These are phyloP conservation scores for Digitonthophagus gazella DNA, from an alignment of 2,888 invertebrate species.

Conservation along the genomic window DNA sequence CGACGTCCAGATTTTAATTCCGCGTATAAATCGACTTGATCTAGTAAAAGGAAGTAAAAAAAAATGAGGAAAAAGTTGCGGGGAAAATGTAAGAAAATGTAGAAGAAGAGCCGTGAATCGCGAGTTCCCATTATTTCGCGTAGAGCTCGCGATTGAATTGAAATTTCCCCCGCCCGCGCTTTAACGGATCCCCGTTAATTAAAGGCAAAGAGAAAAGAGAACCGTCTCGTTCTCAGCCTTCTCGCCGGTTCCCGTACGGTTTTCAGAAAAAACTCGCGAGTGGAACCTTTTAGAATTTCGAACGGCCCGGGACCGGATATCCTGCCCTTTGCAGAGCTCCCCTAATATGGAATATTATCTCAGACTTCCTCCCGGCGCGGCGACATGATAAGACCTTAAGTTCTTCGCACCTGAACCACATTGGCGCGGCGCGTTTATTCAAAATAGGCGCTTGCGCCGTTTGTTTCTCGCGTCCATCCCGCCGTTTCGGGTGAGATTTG, in stretches of 20 bases:
- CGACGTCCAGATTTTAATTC: neutral
- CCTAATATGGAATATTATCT: conserved; percentile 36
- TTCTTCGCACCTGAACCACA: conserved; percentile 4
- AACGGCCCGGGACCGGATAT: conserved; percentile 35
- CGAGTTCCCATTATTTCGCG: neutral
- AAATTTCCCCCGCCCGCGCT: conserved; percentile 39
- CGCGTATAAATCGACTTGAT: neutral
- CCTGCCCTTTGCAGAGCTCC: conserved; percentile 36
- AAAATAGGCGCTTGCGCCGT: neutral
- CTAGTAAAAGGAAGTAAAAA: neutral
- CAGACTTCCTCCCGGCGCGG: conserved; percentile 32
- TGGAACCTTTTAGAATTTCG: conserved; percentile 10
- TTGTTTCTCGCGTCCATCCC: neutral
- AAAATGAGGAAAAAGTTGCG: neutral
- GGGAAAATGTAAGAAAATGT: neutral
- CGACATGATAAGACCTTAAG: conserved; percentile 27
- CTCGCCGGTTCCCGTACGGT: conserved; percentile 7
- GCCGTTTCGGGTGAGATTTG: conserved; percentile 32
- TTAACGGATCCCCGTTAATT: conserved; percentile 47
- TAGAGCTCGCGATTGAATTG: neutral
- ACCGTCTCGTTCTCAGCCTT: conserved; percentile 20
- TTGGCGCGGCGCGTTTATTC: too few species aligned
- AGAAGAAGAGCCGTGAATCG: neutral
- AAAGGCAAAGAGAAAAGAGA: conserved; percentile 31
- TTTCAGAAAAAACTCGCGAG: conserved; percentile 10